Evolutionary conservation across 1,140 invertebrate species (phyloP).

Genomic region (Drosophila serrata): DNA sequence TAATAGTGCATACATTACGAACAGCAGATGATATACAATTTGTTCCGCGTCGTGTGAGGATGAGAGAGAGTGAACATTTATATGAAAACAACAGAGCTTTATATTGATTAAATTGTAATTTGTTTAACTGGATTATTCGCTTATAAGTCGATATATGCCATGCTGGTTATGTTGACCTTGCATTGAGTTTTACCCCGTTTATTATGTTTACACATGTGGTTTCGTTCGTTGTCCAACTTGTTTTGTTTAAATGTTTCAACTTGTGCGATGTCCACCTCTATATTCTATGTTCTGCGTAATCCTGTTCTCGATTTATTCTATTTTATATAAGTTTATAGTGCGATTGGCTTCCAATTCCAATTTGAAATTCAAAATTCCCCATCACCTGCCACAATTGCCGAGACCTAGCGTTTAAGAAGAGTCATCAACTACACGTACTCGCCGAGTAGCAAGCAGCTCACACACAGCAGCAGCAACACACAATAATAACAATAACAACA

Average conservation of each 20-base stretch:
- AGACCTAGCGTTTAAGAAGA: slow-evolving; percentile 40
- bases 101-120: slow-evolving; percentile 75
- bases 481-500: slow-evolving; percentile 18
- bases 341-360: slow-evolving; percentile 46
- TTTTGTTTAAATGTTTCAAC: slow-evolving; percentile 54
- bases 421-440: slow-evolving; percentile 40
- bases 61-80: slow-evolving; percentile 25
- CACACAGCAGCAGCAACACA: slow-evolving; percentile 36
- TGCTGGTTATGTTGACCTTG: slow-evolving; percentile 47
- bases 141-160: slow-evolving; percentile 25
- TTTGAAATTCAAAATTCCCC: slow-evolving; percentile 29
- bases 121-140: slow-evolving; percentile 66
- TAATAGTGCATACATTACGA: slow-evolving; percentile 19
- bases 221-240: slow-evolving; percentile 47
- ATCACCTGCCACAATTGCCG: slow-evolving; percentile 56
- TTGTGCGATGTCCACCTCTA: slow-evolving; percentile 7
- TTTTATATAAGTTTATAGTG: slow-evolving; percentile 29
- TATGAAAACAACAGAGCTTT: slow-evolving; percentile 78
- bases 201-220: slow-evolving; percentile 61
- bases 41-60: slow-evolving; percentile 34
- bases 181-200: slow-evolving; percentile 55
- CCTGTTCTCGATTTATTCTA: slow-evolving; percentile 16
- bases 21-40: slow-evolving; percentile 22
- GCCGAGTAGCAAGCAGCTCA: slow-evolving; percentile 48
- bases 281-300: slow-evolving; percentile 20